Base-by-base conservation (phyloP, 2,888 invertebrate genomes). In the Acronicta aceris region DNA sequence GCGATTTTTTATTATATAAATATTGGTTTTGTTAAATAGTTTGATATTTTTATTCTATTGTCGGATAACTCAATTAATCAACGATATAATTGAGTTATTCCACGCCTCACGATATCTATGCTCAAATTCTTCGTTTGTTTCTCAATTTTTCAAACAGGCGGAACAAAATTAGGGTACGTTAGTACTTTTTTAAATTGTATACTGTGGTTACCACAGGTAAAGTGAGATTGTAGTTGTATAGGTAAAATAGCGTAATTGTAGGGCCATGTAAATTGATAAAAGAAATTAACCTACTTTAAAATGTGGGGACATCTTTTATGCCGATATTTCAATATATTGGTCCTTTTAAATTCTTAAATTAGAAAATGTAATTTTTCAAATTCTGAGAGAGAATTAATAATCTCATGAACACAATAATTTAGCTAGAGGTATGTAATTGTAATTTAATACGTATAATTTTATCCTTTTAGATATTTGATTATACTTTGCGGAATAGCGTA, bases 151-250 rank as follows among this genome's bases (percentile, higher is more conserved):
- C 59, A 76, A 85, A 79, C 83, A 76, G 79, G 72, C 69, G 79
- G 81, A 85, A 75, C 83, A 84, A 86, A 62, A 72, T 79, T 83
- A 82, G 80, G 75, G 68, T 81, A 81, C 78, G 77, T 69, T 66
- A 76, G 79, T 72, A 77, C 74, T 62, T 76, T 73, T 74, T 57
- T 30, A 73, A 73, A 65, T 61, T 76, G 52, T 77, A 81, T 54
- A 79, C 85, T 87, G 87, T 86, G 83, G 75, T 60, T 74, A 67
- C 70, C 83, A 81, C 84, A 83, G 84, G 76, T 78, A 81, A 86
- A 91, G 90, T 92, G 92, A 90, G 90, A 90, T 86, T 86, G 74
- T 82, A 86, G 86, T 79, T 76, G 50, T 73, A 64, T 85, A 81
- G 72, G 56, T 63, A 64, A 38, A 30, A 41, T 74, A 78, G 67